phyloP scores from a whole-genome alignment of 2,113 vertebrate species.

The Xenus cinereus region DNA sequence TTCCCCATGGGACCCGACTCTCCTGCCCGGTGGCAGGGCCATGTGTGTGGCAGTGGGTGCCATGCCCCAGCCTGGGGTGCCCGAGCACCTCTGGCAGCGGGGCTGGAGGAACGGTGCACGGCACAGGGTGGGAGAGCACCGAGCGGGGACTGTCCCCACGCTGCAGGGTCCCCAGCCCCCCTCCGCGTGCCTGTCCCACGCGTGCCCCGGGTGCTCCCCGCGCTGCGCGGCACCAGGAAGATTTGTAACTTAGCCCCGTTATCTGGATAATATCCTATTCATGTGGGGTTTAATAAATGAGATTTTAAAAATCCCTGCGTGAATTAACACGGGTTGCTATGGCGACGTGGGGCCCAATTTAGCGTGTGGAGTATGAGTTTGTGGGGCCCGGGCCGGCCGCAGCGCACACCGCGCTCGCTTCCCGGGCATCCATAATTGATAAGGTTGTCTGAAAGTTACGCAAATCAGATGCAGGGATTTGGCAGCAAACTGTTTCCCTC shows the following conservation, averaged over 20 bases:
- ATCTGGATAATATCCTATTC: conserved; percentile 54
- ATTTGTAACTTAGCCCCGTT: conserved; percentile 44
- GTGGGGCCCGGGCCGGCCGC: conserved; percentile 42
- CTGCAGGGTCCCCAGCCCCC: rapidly evolving
- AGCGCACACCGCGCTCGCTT: background rate
- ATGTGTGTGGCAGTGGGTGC: rapidly evolving
- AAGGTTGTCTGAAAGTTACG: conserved; percentile 69
- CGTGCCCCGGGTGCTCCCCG: background rate
- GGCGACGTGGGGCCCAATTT: conserved; percentile 37
- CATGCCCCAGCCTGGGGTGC: rapidly evolving
- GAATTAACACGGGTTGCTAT: conserved; percentile 62
- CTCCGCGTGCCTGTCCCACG: background rate
- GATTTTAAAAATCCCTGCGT: conserved; percentile 58
- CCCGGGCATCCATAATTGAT: conserved; percentile 65
- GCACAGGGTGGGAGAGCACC: rapidly evolving
- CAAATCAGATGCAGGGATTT: conserved; percentile 62
- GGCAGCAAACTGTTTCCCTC: conserved; percentile 45
- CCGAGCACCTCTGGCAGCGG: rapidly evolving
- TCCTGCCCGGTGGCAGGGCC: rapidly evolving
- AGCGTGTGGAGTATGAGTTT: background rate
- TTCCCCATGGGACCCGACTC: rapidly evolving
- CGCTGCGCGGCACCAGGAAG: background rate
- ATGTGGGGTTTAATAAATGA: conserved; percentile 51
- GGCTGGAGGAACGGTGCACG: rapidly evolving
- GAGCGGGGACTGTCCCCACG: background rate